A percentile compares a stretch with the other conserved stretches of the same genome.
Conservation (phyloP, 1,140 invertebrate species). For the Drosophila nebulosa region DNA sequence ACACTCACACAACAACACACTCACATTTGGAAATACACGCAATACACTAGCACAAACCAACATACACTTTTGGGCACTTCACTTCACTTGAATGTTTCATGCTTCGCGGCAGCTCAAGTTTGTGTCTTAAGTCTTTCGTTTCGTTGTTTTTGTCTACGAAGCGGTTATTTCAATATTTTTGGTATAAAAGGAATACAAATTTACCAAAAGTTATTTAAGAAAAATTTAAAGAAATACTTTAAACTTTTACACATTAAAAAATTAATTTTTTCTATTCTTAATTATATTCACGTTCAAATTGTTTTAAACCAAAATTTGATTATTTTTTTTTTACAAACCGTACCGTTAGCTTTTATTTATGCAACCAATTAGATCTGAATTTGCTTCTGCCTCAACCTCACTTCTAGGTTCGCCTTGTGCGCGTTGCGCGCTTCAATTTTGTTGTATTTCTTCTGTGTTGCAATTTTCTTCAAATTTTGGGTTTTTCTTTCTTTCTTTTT, state of each 20-base stretch:
- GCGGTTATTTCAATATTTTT: background rate
- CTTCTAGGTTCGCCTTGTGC: constrained; percentile 58
- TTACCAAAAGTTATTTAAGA: constrained; percentile 1
- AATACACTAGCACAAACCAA: constrained; percentile 1
- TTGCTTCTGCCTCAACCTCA: constrained; percentile 23
- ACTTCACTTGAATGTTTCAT: constrained; percentile 50
- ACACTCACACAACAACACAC: constrained; percentile 28
- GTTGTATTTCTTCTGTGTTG: constrained; percentile 41
- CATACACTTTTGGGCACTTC: background rate
- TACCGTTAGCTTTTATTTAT: constrained; percentile 8
- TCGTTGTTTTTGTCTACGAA: constrained; percentile 12
- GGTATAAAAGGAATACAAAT: background rate
- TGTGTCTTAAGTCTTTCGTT: constrained; percentile 70
- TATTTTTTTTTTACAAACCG: constrained; percentile 16
- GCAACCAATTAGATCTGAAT: constrained; percentile 8
- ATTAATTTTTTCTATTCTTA: background rate
- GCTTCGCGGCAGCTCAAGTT: constrained; percentile 57
- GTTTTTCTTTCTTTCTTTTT: constrained; percentile 34
- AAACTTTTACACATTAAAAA: background rate
- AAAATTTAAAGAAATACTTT: constrained; percentile 19
- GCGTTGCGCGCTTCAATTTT: constrained; percentile 38
- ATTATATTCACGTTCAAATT: no score
- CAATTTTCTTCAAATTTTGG: constrained; percentile 48
- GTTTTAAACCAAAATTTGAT: background rate
- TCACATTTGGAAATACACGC: constrained; percentile 15